Conservation (phyloP, 2,797 vertebrate genomes). For the Lagodon rhomboides region DNA sequence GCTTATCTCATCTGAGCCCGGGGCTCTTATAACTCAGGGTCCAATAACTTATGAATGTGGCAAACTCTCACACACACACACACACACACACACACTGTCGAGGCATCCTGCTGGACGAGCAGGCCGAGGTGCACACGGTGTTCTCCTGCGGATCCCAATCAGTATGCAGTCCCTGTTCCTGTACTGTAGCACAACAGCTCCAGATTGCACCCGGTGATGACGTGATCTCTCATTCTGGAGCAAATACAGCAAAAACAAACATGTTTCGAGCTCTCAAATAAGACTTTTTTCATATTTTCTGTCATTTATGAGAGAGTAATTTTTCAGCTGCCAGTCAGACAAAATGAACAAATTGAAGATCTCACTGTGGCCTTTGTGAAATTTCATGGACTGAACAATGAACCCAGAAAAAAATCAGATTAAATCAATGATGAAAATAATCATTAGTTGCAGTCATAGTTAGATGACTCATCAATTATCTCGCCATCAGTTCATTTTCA, state of each 20-base stretch:
- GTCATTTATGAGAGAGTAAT: neutral
- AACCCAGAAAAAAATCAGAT: neutral
- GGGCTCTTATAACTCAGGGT: constrained; percentile 67
- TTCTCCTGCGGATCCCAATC: constrained; percentile 41
- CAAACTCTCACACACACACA: constrained; percentile 9
- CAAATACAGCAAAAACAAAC: neutral
- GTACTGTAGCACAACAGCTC: constrained; percentile 28
- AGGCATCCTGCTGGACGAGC: constrained; percentile 35
- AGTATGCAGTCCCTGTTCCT: constrained; percentile 33
- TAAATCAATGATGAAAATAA: neutral
- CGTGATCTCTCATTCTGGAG: constrained; percentile 23
- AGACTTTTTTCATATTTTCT: neutral
- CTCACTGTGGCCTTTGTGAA: neutral
- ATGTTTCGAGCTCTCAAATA: neutral
- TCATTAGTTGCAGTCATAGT: neutral
- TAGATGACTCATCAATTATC: neutral
- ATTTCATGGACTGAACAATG: neutral
- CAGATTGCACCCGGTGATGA: constrained; percentile 3
- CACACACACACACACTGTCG: constrained; percentile 12
- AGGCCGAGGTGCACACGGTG: constrained; percentile 23
- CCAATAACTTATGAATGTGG: constrained; percentile 58
- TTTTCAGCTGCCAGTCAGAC: neutral
- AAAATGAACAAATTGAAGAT: neutral
- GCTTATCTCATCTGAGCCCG: constrained; percentile 72
- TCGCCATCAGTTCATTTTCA: neutral